Conservation (phyloP, 2,113 vertebrate species). For the Pipra filicauda region DNA sequence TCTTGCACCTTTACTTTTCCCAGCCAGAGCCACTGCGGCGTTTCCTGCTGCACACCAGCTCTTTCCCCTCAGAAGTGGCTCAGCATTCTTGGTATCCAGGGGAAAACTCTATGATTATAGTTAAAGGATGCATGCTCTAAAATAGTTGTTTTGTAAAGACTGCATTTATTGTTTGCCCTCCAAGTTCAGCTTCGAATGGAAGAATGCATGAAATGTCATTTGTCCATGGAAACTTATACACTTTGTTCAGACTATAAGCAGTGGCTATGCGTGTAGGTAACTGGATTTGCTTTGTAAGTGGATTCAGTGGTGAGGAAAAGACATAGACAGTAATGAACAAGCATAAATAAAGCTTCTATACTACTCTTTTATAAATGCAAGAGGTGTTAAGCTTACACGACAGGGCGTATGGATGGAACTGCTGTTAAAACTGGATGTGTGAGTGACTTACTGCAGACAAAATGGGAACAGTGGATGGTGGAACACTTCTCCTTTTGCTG, state of each 20-base stretch:
- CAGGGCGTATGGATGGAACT: not conserved
- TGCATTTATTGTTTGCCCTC: not conserved
- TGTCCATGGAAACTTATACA: not conserved
- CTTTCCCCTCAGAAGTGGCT: not conserved
- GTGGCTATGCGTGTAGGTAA: not conserved
- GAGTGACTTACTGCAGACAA: not conserved
- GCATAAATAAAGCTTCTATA: not conserved
- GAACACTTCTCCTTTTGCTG: not conserved
- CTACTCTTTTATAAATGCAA: not conserved
- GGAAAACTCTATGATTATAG: not conserved
- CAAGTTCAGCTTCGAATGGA: not conserved
- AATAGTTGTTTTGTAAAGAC: not conserved
- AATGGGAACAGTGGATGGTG: not conserved
- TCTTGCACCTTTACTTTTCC: not conserved
- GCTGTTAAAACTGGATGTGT: not conserved
- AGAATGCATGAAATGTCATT: not conserved
- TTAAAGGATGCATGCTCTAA: not conserved
- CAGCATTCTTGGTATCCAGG: not conserved
- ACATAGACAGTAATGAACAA: not conserved
- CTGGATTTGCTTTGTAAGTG: slow-evolving; percentile 21
- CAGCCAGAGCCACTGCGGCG: not conserved
- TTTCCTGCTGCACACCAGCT: not conserved
- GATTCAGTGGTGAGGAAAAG: not conserved
- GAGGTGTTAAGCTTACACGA: not conserved
- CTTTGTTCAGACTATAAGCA: not conserved